A percentile compares a stretch with the other conserved stretches of the same genome.
Evolutionary conservation across 2,797 vertebrate species (phyloP).

Genomic region (Cercopithecus neglectus): DNA sequence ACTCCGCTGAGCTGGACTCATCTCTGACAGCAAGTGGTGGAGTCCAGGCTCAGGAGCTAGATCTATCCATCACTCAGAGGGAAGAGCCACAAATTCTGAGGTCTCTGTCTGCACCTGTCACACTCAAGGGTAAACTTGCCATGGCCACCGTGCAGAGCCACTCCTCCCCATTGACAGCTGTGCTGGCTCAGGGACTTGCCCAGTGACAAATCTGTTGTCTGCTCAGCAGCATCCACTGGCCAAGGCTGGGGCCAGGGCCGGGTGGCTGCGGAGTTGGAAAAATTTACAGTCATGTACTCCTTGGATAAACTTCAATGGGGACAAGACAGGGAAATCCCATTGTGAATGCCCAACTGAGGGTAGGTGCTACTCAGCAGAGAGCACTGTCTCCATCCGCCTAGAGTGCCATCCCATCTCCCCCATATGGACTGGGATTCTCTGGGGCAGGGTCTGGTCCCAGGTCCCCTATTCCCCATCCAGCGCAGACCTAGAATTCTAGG

Average conservation of each 20-base stretch:
- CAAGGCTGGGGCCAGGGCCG: constrained; percentile 57
- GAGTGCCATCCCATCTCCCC: background rate
- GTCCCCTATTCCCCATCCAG: background rate
- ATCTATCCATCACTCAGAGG: constrained; percentile 80
- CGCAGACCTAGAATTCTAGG: background rate
- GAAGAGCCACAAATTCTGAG: constrained; percentile 77
- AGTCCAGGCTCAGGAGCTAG: constrained; percentile 66
- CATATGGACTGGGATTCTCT: too few species aligned
- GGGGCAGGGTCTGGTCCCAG: background rate
- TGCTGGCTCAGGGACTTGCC: constrained; percentile 75
- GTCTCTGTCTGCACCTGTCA: constrained; percentile 81
- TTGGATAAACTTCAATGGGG: background rate
- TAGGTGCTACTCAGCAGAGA: background rate
- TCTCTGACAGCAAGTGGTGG: constrained; percentile 52
- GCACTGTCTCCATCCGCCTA: background rate
- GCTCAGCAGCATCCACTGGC: constrained; percentile 75
- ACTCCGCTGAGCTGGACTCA: background rate
- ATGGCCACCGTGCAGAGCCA: background rate
- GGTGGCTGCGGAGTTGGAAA: background rate
- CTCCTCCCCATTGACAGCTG: constrained; percentile 76
- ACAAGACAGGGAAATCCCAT: background rate
- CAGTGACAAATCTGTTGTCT: constrained; percentile 80
- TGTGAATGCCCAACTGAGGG: background rate
- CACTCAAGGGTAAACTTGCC: constrained; percentile 82
- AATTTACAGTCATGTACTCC: constrained; percentile 36